Conservation (phyloP, 2,113 vertebrate genomes). For the Onychostoma macrolepis region DNA sequence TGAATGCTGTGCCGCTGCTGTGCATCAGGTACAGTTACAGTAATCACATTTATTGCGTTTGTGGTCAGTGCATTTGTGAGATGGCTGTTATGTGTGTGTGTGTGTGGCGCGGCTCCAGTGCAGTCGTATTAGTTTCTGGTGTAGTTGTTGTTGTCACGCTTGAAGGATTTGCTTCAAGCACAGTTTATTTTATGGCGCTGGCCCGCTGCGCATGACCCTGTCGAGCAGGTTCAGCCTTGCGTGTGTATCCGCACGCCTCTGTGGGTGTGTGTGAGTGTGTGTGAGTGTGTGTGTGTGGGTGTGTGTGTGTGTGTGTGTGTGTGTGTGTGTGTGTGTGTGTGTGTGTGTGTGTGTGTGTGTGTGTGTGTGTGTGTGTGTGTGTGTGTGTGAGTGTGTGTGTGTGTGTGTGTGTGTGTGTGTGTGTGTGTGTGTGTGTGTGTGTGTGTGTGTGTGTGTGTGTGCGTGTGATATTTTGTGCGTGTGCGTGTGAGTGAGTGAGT, state of each 20-base stretch:
- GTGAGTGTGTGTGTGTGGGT: not conserved
- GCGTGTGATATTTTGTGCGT: not conserved
- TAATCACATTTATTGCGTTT: not conserved
- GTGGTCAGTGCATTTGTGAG: not conserved
- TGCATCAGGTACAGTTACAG: too few relatives aligned
- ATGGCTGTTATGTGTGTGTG: too few relatives aligned
- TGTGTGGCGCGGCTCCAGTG: not conserved
- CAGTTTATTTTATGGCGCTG: conserved; percentile 79
- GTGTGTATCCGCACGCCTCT: conserved; percentile 65
- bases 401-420: not conserved
- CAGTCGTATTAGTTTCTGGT: conserved; percentile 55
- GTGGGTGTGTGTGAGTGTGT: conserved; percentile 36
- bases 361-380: not conserved
- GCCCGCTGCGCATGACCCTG: conserved; percentile 75
- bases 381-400: not conserved
- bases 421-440: not conserved
- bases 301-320: not conserved
- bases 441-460: not conserved
- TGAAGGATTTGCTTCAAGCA: conserved; percentile 75
- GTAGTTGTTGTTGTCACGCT: conserved; percentile 67
- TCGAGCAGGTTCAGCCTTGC: conserved; percentile 78
- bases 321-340: not conserved
- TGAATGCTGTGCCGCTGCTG: too few relatives aligned
- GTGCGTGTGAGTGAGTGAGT: not conserved
- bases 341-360: not conserved